Evolutionary conservation across 2,113 vertebrate species (phyloP).

Genomic region (Hoplias malabaricus): DNA sequence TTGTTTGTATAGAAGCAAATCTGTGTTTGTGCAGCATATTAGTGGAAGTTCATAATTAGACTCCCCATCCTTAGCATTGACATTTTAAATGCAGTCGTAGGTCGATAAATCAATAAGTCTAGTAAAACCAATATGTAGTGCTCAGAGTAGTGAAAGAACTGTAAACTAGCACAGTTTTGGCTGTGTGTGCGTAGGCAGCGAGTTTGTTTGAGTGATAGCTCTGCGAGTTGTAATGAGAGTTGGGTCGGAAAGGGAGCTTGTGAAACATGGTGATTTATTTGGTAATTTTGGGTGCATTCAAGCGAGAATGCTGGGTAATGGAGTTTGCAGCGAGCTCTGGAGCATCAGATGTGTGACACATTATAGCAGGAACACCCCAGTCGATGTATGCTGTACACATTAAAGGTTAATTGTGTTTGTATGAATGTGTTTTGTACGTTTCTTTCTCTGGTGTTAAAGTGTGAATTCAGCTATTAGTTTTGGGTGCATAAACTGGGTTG

Average conservation of each 20-base stretch:
- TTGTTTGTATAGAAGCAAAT: no score
- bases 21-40: no score
- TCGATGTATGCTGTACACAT: conserved; percentile 43
- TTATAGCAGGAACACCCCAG: conserved; percentile 46
- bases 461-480: not conserved
- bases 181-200: conserved; percentile 45
- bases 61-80: not conserved
- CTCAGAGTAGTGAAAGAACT: not conserved
- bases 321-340: conserved; percentile 65
- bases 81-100: not conserved
- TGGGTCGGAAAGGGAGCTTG: conserved; percentile 62
- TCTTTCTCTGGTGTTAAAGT: not conserved
- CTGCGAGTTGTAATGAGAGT: conserved; percentile 62
- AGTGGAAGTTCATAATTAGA: not conserved
- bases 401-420: conserved; percentile 15
- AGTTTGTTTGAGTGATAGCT: conserved; percentile 62
- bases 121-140: not conserved
- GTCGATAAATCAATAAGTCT: not conserved
- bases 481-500: no score
- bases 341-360: conserved; percentile 50
- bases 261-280: conserved; percentile 65
- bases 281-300: conserved; percentile 71
- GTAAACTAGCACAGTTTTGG: conserved; percentile 11
- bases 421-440: not conserved
- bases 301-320: conserved; percentile 66